Evolutionary conservation across 2,888 invertebrate species (phyloP), one percentile per base, ranked within the genome.

Genomic region (Orchestes rusci): DNA sequence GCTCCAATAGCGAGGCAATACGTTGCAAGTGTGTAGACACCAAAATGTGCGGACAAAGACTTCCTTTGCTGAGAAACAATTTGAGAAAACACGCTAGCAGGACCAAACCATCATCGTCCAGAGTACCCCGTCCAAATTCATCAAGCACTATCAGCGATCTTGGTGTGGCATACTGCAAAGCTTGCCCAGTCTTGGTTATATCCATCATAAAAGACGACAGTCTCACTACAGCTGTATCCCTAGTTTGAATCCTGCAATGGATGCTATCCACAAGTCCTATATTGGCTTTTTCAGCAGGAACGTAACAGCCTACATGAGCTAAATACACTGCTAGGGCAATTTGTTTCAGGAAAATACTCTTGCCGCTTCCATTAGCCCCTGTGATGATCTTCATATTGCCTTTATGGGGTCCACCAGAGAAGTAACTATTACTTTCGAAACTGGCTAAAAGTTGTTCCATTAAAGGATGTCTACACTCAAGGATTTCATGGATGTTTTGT

Each of bases 331-430:
- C 80, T 39, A 92, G 63, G 12, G 84, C 84, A 3, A 73, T 70
- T 71, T 92, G 90, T 67, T 92, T 93, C 60, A 95, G 72, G 65
- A 88, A 95, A 18, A 93, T 80, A 48, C 89, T 93, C 68, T 95
- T 96, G 2, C 95, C 95, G 59, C 89, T 86, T 1, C 88, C 82
- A 67, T 94, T 95, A 0, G 94, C 89, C 1, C 52, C 94, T 0
- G 89, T 90, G 4, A 94, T 69, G 36, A 95, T 75, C 63, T 85
- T 86, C 16, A 93, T 75, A 8, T 71, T 67, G 12, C 76, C 76
- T 7, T 10, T 23, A 4, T 70, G 68, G 1, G 68, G 61, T 0
- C 65, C 64, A 4, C 78, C 76, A 41, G 83, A 83, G 45, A 67
- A 62, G 4, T 77, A 74, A 59, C 84, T 78, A 63, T 92, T 92